phyloP scores from a whole-genome alignment of 2,888 invertebrate species.

The Ophioninae sp. region DNA sequence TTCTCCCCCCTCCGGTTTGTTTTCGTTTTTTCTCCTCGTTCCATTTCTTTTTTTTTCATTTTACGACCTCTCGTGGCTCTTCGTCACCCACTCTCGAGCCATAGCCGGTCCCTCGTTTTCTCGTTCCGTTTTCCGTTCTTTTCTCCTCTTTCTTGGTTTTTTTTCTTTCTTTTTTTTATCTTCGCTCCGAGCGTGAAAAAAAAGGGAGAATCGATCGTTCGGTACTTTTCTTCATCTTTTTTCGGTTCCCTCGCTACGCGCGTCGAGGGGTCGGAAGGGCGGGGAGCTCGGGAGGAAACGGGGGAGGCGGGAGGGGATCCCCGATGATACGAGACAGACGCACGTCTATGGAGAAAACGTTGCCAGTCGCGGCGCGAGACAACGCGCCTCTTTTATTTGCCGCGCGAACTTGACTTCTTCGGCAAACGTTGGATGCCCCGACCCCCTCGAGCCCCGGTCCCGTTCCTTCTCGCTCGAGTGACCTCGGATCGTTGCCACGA shows the following conservation, averaged over 20 bases:
- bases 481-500: conserved; percentile 65
- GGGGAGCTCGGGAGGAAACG: too few species aligned
- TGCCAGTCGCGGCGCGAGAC: conserved; percentile 19
- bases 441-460: not conserved
- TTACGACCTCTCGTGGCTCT: conserved; percentile 44
- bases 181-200: conserved; percentile 5
- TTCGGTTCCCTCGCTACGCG: conserved; percentile 30
- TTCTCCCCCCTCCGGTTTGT: not conserved
- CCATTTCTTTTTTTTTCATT: conserved; percentile 27
- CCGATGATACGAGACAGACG: conserved; percentile 2
- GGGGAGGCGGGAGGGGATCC: too few species aligned
- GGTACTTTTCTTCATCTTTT: conserved; percentile 41
- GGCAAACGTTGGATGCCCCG: not conserved
- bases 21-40: conserved; percentile 19
- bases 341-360: conserved; percentile 23
- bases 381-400: conserved; percentile 29
- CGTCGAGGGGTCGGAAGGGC: conserved; percentile 32
- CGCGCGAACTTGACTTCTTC: conserved; percentile 25
- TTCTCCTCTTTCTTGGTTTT: too few species aligned
- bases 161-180: not conserved
- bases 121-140: not conserved
- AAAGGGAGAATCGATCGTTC: conserved; percentile 29
- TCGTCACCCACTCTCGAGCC: conserved; percentile 48
- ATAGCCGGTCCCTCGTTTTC: conserved; percentile 29
- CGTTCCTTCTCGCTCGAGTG: conserved; percentile 51